These are phyloP conservation scores for Phylloscopus trochilus DNA, from an alignment of 2,113 vertebrate species.

Conservation along the genomic window DNA sequence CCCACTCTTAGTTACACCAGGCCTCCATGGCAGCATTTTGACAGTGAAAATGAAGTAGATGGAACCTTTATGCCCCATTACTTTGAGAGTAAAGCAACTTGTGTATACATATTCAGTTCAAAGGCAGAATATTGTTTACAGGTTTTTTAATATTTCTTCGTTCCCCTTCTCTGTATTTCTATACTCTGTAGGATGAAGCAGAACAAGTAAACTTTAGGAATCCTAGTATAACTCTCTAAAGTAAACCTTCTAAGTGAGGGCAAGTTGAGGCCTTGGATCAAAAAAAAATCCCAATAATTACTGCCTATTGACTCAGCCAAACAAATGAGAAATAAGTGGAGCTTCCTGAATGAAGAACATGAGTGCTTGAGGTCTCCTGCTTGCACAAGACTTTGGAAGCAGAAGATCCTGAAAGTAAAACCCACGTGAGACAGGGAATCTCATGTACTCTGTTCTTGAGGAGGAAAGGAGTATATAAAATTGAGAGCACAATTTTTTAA, in stretches of 20 bases:
- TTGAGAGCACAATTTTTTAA: background rate
- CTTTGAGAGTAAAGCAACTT: background rate
- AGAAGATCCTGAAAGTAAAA: background rate
- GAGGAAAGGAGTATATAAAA: background rate
- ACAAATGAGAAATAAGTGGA: background rate
- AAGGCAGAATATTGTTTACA: background rate
- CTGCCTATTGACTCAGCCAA: background rate
- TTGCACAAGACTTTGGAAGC: background rate
- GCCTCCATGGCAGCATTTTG: background rate
- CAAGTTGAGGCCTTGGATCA: background rate
- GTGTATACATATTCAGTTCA: background rate
- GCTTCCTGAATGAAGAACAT: background rate
- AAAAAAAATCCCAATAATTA: background rate
- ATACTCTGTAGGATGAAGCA: background rate
- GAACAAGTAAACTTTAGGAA: background rate
- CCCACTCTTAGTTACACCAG: background rate
- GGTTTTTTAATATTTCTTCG: background rate
- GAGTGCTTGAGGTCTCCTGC: background rate
- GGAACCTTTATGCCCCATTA: background rate
- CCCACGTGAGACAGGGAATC: background rate
- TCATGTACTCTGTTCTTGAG: background rate
- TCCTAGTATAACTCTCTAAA: background rate
- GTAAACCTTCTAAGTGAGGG: background rate
- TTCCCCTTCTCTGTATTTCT: background rate
- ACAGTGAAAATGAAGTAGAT: background rate